phyloP scores from a whole-genome alignment of 2,113 vertebrate species.

The Psephotus haematonotus region DNA sequence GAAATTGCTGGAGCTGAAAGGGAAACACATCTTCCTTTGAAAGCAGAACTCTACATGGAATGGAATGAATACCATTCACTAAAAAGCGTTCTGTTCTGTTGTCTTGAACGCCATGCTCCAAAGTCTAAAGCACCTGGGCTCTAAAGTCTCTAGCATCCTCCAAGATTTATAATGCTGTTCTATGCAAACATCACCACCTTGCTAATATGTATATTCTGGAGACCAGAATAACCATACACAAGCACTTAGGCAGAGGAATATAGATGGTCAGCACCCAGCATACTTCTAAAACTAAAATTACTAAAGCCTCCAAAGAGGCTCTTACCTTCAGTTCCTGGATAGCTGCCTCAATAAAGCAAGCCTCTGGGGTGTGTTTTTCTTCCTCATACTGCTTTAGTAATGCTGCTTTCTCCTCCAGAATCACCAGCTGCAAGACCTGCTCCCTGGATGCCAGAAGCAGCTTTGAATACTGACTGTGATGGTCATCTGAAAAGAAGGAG shows the following conservation, averaged over 20 bases:
- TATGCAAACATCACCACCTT: background rate
- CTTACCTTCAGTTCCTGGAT: conserved; percentile 91
- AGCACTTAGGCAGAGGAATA: background rate
- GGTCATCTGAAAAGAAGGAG: conserved; percentile 70
- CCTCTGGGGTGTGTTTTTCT: conserved; percentile 82
- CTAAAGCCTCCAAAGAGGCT: background rate
- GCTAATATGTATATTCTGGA: background rate
- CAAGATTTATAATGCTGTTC: background rate
- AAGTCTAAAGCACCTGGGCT: background rate
- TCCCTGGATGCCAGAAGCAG: conserved; percentile 88
- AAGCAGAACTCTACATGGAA: background rate
- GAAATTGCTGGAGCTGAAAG: background rate
- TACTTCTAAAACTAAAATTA: background rate
- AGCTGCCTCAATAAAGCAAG: conserved; percentile 94
- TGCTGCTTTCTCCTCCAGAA: conserved; percentile 84
- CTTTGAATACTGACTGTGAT: conserved; percentile 90
- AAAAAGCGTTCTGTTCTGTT: background rate
- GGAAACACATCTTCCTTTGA: background rate
- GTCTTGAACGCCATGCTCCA: background rate
- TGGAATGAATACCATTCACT: background rate
- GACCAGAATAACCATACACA: background rate
- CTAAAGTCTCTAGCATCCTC: background rate
- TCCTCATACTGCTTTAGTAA: conserved; percentile 88
- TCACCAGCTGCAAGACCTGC: conserved; percentile 85
- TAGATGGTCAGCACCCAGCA: background rate